Evolutionary conservation across 2,113 vertebrate genomes (phyloP).

Genomic region (Strigops habroptila): DNA sequence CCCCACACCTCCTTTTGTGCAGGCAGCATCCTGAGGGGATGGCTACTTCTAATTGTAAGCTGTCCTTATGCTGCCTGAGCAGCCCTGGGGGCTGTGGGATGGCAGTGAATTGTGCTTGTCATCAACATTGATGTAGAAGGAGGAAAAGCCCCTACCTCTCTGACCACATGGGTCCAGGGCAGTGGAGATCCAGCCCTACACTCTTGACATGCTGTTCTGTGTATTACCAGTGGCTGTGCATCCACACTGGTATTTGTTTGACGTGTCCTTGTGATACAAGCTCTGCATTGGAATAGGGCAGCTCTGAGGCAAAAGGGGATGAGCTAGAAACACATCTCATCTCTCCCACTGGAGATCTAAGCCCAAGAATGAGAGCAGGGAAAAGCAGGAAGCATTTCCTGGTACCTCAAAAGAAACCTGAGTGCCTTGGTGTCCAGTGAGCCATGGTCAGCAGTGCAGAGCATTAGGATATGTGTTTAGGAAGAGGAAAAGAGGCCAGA

Average conservation of each 20-base stretch:
- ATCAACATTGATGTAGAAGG: accelerated
- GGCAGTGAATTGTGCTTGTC: background rate
- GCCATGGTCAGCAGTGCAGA: accelerated
- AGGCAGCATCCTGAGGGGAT: background rate
- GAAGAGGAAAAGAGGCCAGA: background rate
- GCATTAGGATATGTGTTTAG: background rate
- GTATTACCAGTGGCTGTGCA: background rate
- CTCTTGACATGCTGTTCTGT: background rate
- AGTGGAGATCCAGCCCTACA: background rate
- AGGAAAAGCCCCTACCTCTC: background rate
- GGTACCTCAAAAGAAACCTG: background rate
- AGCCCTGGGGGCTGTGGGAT: accelerated
- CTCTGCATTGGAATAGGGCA: background rate
- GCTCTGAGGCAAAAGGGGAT: accelerated
- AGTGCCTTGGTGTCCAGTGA: accelerated
- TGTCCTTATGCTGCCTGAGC: background rate
- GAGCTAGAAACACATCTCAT: background rate
- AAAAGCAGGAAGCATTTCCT: background rate
- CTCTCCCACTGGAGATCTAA: background rate
- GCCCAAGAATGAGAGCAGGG: background rate
- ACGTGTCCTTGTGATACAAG: background rate
- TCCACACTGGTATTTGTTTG: background rate
- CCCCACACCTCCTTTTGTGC: background rate
- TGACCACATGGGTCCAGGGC: accelerated
- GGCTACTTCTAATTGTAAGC: background rate